Percentiles rank a stretch among this genome's conserved stretches.
Evolutionary conservation across 1,140 invertebrate species (phyloP).

Genomic region (Pristionchus pacificus): DNA sequence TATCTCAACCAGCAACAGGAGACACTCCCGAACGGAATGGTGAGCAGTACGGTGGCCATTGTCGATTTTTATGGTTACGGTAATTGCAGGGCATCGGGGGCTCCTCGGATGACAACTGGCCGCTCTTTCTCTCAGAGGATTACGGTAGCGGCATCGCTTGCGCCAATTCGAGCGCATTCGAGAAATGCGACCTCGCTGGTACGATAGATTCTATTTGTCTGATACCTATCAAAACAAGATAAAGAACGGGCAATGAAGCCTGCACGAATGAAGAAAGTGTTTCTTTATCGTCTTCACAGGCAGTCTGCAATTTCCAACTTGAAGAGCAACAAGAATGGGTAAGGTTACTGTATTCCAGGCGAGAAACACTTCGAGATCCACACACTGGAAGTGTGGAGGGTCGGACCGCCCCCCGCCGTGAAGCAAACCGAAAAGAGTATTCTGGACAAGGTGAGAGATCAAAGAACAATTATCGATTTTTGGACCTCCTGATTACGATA

Average conservation of each 20-base stretch:
- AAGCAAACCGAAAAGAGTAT: slow-evolving; percentile 12
- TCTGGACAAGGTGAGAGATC: slow-evolving; percentile 22
- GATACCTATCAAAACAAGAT: no score
- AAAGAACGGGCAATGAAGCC: no score
- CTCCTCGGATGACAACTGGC: slow-evolving; percentile 18
- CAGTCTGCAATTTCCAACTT: no score
- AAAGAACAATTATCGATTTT: no score
- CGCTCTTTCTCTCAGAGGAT: slow-evolving; percentile 32
- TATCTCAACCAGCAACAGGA: slow-evolving; percentile 83
- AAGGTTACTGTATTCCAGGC: no score
- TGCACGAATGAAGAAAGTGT: no score
- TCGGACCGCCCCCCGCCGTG: slow-evolving; percentile 1
- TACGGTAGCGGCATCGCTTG: slow-evolving; percentile 33
- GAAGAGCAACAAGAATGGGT: no score
- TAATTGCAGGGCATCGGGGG: slow-evolving; percentile 37
- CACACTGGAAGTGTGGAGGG: slow-evolving; percentile 18
- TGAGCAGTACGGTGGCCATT: no score
- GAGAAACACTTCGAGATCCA: not conserved
- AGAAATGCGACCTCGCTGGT: slow-evolving; percentile 38
- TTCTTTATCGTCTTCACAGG: no score
- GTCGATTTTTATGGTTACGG: no score
- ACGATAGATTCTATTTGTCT: not conserved
- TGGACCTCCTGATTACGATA: no score
- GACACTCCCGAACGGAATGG: slow-evolving; percentile 83
- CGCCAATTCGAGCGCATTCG: slow-evolving; percentile 11